Percentiles rank a stretch among this genome's conserved stretches.
Evolutionary conservation across 1,140 invertebrate species (phyloP).

Genomic region (Calliopsis andreniformis): DNA sequence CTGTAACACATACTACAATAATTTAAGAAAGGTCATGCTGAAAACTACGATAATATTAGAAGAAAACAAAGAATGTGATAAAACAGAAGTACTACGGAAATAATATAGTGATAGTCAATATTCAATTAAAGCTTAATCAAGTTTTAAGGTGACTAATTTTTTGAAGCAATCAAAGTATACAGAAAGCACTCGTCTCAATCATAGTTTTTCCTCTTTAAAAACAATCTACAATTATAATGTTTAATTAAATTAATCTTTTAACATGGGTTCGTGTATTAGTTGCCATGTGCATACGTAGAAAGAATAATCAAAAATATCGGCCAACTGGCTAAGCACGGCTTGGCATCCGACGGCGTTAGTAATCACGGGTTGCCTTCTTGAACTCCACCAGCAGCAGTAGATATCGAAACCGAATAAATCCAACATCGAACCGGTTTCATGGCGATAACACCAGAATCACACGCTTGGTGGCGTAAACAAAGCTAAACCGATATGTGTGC

Average conservation of each 20-base stretch:
- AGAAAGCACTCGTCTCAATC: no score
- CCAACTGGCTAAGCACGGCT: constrained; percentile 51
- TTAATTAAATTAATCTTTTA: constrained; percentile 24
- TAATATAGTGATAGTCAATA: no score
- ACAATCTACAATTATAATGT: constrained; percentile 35
- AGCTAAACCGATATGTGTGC: constrained; percentile 43
- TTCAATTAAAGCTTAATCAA: no score
- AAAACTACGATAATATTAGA: no score
- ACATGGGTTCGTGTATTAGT: constrained; percentile 41
- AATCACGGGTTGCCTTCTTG: constrained; percentile 72
- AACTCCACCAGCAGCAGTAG: constrained; percentile 68
- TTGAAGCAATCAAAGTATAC: no score
- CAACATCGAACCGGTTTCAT: constrained; percentile 72
- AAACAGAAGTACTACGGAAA: no score
- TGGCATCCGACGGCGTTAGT: constrained; percentile 44
- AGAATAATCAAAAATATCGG: constrained; percentile 20
- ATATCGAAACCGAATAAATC: constrained; percentile 75
- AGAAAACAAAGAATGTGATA: no score
- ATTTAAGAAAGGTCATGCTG: no score
- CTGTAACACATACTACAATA: no score
- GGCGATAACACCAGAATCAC: constrained; percentile 59
- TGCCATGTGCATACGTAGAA: constrained; percentile 41
- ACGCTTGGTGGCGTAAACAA: constrained; percentile 70
- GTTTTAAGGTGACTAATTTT: no score
- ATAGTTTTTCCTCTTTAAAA: no score